Conservation (phyloP, 1,140 invertebrate genomes). For the Planococcus citri region DNA sequence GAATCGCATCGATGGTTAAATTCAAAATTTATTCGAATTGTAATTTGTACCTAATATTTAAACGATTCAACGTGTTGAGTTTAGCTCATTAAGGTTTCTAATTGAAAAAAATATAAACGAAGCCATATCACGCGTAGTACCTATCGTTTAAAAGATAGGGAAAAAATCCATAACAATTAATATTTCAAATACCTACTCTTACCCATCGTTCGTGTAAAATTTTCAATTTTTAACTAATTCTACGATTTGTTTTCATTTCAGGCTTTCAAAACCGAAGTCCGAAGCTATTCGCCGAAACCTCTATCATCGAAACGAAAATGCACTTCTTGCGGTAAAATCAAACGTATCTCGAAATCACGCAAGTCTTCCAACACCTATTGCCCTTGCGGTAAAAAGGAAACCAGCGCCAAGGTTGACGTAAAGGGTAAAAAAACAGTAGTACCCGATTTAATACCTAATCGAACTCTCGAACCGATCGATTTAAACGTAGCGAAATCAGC, state of each 20-base stretch:
- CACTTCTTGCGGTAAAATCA: background rate
- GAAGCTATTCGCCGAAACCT: constrained; percentile 11
- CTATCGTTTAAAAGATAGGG: too few species aligned
- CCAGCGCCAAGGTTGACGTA: background rate
- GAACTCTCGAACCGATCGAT: background rate
- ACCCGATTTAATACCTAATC: background rate
- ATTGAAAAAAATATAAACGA: too few species aligned
- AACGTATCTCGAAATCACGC: background rate
- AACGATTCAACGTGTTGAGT: too few species aligned
- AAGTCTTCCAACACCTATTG: background rate
- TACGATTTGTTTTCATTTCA: background rate
- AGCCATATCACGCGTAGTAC: too few species aligned
- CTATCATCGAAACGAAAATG: constrained; percentile 6
- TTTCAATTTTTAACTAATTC: too few species aligned
- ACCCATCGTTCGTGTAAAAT: too few species aligned
- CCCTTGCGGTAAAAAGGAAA: background rate
- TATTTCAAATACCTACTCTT: too few species aligned
- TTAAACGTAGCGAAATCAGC: background rate
- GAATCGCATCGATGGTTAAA: too few species aligned
- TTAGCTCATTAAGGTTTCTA: too few species aligned
- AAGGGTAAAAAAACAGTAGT: background rate
- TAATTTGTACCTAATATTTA: too few species aligned
- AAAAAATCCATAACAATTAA: too few species aligned
- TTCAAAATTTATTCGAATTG: too few species aligned
- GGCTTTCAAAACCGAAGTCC: background rate